phyloP scores from a whole-genome alignment of 2,113 vertebrate genomes.

The Axis porcinus region DNA sequence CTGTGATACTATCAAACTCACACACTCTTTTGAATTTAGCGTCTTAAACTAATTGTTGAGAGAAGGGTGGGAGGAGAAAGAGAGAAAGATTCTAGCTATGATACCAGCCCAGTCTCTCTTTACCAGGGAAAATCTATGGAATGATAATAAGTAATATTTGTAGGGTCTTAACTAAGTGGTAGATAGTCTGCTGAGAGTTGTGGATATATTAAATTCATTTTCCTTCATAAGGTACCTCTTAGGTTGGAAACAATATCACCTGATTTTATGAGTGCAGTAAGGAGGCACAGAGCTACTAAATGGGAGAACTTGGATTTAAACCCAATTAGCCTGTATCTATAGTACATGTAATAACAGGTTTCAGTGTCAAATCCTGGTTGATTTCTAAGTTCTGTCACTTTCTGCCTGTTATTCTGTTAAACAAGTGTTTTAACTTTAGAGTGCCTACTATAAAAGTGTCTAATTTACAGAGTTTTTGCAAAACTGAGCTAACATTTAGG shows the following conservation, averaged over 20 bases:
- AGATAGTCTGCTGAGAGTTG: neutral
- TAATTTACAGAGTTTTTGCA: neutral
- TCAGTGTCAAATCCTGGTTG: neutral
- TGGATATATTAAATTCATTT: neutral
- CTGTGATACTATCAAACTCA: neutral
- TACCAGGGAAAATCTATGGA: neutral
- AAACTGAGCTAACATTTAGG: neutral
- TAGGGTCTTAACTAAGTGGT: neutral
- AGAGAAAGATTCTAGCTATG: neutral
- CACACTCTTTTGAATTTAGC: neutral
- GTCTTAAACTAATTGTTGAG: neutral
- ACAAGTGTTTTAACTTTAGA: neutral
- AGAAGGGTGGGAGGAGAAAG: neutral
- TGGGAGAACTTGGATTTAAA: neutral
- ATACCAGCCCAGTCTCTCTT: neutral
- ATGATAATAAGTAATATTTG: neutral
- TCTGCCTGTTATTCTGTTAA: neutral
- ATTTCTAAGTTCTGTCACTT: neutral
- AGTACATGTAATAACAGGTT: neutral
- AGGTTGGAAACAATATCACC: neutral
- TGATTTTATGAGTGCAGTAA: neutral
- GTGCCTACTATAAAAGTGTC: neutral
- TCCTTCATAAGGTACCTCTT: neutral
- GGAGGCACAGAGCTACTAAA: neutral
- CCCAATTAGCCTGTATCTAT: fast-evolving